Evolutionary conservation across 2,888 invertebrate species (phyloP), one percentile per base, ranked within the genome.

Genomic region (Dioctria rufipes): DNA sequence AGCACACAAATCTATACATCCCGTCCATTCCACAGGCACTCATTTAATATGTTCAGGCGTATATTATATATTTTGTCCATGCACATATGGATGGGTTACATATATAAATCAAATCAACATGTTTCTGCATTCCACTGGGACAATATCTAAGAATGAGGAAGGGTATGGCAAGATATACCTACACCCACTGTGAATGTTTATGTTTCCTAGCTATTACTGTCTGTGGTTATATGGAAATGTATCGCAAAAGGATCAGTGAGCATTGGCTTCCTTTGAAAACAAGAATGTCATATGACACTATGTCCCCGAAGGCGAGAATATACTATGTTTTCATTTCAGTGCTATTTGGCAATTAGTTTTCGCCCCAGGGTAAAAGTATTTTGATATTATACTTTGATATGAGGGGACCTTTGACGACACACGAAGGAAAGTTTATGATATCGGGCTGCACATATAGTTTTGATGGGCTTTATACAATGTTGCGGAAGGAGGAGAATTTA

Each of bases 81-180:
- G 65, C 69, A 63, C 61, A 75, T 77, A 54, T 75, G 63, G 46
- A 73, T 66, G 66, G 60, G 3, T 66, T 61, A 61, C 65, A 80
- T 61, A 80, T 73, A 80, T 80, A 80, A 80, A 66, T 58, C 81
- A 80, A 81, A 81, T 81, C 79, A 81, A 79, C 79, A 81, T 75
- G 79, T 75, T 73, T 66, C 73, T 54, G 54, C 81, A 66, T 42
- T 66, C 75, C 67, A 51, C 69, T 49, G 39, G 71, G 67, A 51
- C 60, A 58, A 73, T 58, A 58, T 58, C 73, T 58, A 73, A 25
- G 25, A 25, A 25, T 25, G 25, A 25, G 54, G 42, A 73, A 39
- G 39, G 73, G 42, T 39, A 58, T 63, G 49, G 63, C 63, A 77
- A 46, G 25, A 1, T 25, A 25, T 25, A 25, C 25, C 25, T 25